Evolutionary conservation across 2,888 invertebrate species (phyloP), one percentile per base, ranked within the genome.

Genomic region (Drosophila gaucha): DNA sequence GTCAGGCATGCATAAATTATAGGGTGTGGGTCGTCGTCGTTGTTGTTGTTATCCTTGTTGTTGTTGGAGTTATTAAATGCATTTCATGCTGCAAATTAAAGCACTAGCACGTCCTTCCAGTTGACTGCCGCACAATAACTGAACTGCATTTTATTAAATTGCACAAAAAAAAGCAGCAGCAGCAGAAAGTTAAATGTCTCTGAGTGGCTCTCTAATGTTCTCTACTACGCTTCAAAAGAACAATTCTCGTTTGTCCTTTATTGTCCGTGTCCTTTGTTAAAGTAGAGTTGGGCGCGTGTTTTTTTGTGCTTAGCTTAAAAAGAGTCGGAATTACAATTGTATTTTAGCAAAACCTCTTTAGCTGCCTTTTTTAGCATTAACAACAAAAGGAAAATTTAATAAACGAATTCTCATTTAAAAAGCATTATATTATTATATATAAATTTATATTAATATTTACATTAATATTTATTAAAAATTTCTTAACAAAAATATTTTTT

Each of bases 1-100:
- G 52, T 47, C 50, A 36, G 54, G 20, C 49, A 58, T 77, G 78
- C 78, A 74, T 78, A 74, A 74, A 78, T 78, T 74, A 65, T 26
- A 28, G 57, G 67, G 62, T 28, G 71, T 55, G 54, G 44, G 6
- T 10, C 28, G 33, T 18, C 28, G 46, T 22, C 38, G 35, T 28
- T 47, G 10, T 28, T 24, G 14, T 9, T 16, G n/a, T 4, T 38
- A 24, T 18, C 49, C 30, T 3, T 20, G 6, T 0, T 18, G 52
- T 12, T 36, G 31, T 6, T 65, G 58, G 51, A 57, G 41, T 73
- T 82, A 64, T 71, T 78, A 65, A 83, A 75, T 75, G 63, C 68
- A 79, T 56, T 79, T 65, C 63, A 66, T 57, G 62, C 60, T 64
- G 30, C 26, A 47, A 56, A 62, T 72, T 79, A 51, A 72, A 69